Evolutionary conservation across 1,140 invertebrate species (phyloP).

Genomic region (Condylostylus longicornis): DNA sequence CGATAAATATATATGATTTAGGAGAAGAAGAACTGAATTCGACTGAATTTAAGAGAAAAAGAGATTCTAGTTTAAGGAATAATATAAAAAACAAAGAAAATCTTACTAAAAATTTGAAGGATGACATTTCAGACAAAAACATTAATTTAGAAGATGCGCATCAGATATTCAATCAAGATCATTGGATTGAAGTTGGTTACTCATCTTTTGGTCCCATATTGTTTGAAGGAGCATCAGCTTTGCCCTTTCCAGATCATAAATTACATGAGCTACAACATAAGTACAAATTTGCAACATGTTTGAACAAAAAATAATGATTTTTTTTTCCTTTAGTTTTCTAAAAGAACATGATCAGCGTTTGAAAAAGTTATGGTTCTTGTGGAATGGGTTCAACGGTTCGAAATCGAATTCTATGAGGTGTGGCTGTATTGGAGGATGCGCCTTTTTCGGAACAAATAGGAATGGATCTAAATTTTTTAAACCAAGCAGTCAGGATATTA

Average conservation of each 20-base stretch:
- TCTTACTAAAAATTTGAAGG: slow-evolving; percentile 11
- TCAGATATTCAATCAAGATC: slow-evolving; percentile 38
- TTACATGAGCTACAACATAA: slow-evolving; percentile 64
- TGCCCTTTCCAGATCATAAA: slow-evolving; percentile 57
- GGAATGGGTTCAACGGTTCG: slow-evolving; percentile 49
- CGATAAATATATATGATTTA: too few relatives aligned
- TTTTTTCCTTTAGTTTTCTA: slow-evolving; percentile 47
- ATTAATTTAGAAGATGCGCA: slow-evolving; percentile 14
- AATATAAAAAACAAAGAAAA: neutral
- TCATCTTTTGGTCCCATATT: slow-evolving; percentile 76
- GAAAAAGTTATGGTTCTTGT: slow-evolving; percentile 88
- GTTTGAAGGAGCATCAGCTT: slow-evolving; percentile 79
- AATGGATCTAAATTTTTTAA: slow-evolving; percentile 81
- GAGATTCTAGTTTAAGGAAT: too few relatives aligned
- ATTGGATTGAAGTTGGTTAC: slow-evolving; percentile 89
- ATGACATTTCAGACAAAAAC: slow-evolving; percentile 21
- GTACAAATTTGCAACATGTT: too few relatives aligned
- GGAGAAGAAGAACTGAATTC: too few relatives aligned
- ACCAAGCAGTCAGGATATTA: slow-evolving; percentile 59
- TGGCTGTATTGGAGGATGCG: slow-evolving; percentile 87
- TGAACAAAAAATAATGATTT: neutral
- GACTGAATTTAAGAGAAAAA: slow-evolving; percentile 24
- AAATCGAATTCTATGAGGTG: slow-evolving; percentile 45
- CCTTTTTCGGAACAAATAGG: slow-evolving; percentile 81
- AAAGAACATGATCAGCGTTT: slow-evolving; percentile 75